Conservation (phyloP, 2,888 invertebrate species). For the Dryobota labecula region DNA sequence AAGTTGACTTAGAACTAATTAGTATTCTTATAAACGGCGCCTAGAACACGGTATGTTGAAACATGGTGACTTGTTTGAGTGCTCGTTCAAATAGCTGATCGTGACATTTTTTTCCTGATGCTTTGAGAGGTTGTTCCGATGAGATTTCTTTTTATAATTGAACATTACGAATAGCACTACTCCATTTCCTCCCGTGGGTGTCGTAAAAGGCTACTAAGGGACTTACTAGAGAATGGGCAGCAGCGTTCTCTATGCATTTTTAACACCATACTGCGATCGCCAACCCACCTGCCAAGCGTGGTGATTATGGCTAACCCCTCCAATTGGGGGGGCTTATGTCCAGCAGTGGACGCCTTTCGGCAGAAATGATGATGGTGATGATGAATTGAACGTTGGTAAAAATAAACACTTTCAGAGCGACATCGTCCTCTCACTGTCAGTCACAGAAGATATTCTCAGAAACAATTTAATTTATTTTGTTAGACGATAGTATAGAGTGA, state of each 20-base stretch:
- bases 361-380: no score
- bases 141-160: not conserved
- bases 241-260: no score
- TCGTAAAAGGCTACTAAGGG: no score
- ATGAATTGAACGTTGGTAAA: not conserved
- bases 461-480: no score
- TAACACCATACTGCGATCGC: no score
- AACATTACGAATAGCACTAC: no score
- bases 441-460: not conserved
- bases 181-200: no score
- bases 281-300: no score
- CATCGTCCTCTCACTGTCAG: not conserved
- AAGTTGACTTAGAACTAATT: constrained; percentile 59
- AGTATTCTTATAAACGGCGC: constrained; percentile 48
- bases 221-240: no score
- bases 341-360: no score
- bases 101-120: constrained; percentile 32
- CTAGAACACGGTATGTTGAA: constrained; percentile 31
- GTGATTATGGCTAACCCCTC: no score
- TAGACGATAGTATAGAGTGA: not conserved
- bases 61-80: constrained; percentile 24
- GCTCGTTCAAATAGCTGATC: constrained; percentile 20
- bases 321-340: no score
- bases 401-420: not conserved
- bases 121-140: not conserved